Evolutionary conservation across 2,113 vertebrate genomes (phyloP), one percentile per base, ranked within the genome.

Genomic region (Xiphophorus maculatus): DNA sequence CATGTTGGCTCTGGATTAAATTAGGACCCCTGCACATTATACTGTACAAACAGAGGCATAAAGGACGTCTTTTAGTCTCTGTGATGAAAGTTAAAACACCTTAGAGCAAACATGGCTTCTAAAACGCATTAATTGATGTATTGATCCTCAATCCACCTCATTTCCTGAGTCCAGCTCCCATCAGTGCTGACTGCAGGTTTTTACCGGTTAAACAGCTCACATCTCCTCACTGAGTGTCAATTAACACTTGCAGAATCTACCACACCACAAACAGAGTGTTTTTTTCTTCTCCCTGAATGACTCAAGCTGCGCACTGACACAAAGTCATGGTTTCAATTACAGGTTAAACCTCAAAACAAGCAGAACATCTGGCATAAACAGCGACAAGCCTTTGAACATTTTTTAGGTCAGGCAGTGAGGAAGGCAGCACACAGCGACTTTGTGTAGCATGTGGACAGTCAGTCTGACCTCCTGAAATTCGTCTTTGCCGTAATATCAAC

Each of bases 111-210:
- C 74, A 58, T 69, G 69, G 82, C 88, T 86, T 91, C 84, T 51
- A 87, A 85, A 89, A 92, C 76, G 12, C 85, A 79, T 78, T 87
- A 51, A 88, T 88, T 90, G 83, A 87, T 32, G 62, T 68, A 90
- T 90, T 84, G 86, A 90, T 83, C 73, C 0, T 1, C 9, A 48
- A 51, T 27, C 5, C 78, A 29, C 70, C 84, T 77, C 82, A 79
- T 69, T 75, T 86, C 75, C 80, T 9, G 60, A 77, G 86, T 65
- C 35, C 60, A 58, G 22, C n/a, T 48, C 81, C 76, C 76, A 76
- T 58, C 70, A 28, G 74, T 51, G 17, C 63, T 30, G 70, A 79
- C 62, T 19, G 8, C 51, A 28, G 37, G 79, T 76, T 91, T 89
- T 89, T 90, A 88, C 86, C 80, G 87, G 79, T 70, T 85, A 70